Evolutionary conservation across 2,113 vertebrate species (phyloP).

Genomic region (Pavo muticus): DNA sequence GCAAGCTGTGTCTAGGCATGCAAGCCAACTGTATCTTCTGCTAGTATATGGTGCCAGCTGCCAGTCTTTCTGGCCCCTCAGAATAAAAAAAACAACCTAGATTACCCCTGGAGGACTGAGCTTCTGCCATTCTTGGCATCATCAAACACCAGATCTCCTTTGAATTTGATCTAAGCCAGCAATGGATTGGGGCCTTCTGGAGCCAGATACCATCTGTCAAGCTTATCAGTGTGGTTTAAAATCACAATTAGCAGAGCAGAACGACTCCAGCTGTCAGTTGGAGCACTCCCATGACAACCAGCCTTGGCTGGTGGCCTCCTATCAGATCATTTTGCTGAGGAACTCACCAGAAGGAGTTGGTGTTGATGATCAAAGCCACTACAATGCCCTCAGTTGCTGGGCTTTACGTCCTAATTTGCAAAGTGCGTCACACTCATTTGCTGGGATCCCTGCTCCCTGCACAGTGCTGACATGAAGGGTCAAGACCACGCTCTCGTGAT

Average conservation of each 20-base stretch:
- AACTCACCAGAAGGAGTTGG: not conserved
- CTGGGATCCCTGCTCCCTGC: not conserved
- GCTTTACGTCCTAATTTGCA: not conserved
- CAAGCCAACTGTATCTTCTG: not conserved
- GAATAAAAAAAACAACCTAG: not conserved
- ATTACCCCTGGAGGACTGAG: not conserved
- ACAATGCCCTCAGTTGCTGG: not conserved
- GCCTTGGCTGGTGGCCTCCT: not conserved
- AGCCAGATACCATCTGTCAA: not conserved
- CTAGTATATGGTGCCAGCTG: not conserved
- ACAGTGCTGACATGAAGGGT: not conserved
- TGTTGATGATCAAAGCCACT: not conserved
- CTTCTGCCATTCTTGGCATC: not conserved
- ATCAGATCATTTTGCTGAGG: not conserved
- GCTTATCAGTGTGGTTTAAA: not conserved
- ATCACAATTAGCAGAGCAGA: not conserved
- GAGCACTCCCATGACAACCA: not conserved
- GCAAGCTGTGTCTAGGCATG: not conserved
- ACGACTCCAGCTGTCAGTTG: not conserved
- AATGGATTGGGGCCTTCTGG: not conserved
- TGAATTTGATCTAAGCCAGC: not conserved
- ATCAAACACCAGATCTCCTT: not conserved
- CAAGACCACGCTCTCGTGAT: not conserved
- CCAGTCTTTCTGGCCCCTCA: not conserved
- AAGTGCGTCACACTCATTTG: not conserved